phyloP scores from a whole-genome alignment of 2,797 vertebrate species.

The Fringilla coelebs region DNA sequence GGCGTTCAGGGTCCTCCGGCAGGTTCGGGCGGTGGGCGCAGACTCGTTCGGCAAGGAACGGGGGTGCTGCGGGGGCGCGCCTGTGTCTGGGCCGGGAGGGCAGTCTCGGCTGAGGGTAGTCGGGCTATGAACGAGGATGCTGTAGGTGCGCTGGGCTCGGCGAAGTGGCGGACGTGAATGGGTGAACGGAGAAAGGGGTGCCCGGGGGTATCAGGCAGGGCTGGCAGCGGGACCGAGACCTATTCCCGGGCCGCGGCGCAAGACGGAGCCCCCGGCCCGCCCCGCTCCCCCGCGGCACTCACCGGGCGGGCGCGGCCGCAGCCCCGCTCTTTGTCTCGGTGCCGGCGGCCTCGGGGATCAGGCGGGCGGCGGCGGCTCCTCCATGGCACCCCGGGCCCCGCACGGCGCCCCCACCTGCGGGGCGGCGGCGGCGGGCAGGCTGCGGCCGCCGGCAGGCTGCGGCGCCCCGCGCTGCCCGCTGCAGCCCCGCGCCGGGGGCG shows the following conservation, averaged over 20 bases:
- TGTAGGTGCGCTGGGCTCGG: not conserved
- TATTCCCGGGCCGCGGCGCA: not conserved
- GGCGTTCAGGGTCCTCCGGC: not conserved
- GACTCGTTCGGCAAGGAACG: not conserved
- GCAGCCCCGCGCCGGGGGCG: not conserved
- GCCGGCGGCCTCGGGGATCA: slow-evolving; percentile 42
- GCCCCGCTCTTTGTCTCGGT: slow-evolving; percentile 16
- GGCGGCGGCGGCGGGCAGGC: not conserved
- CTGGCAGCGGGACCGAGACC: not conserved
- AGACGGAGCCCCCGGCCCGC: not conserved
- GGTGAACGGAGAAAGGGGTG: not conserved
- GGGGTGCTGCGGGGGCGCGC: not conserved
- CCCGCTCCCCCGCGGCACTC: not conserved
- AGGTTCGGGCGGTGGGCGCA: not conserved
- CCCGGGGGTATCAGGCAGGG: not conserved
- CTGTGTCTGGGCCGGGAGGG: not conserved
- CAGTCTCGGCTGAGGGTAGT: not conserved
- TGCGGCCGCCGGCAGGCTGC: not conserved
- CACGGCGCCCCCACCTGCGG: not conserved
- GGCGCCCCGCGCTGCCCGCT: not conserved
- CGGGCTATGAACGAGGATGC: not conserved
- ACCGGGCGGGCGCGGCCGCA: not conserved
- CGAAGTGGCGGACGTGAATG: not conserved
- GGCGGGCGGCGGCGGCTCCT: slow-evolving; percentile 15
- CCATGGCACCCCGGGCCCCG: slow-evolving; percentile 34